A percentile compares a stretch with the other conserved stretches of the same genome.
Conservation (phyloP, 2,113 vertebrate genomes). For the Puma concolor region DNA sequence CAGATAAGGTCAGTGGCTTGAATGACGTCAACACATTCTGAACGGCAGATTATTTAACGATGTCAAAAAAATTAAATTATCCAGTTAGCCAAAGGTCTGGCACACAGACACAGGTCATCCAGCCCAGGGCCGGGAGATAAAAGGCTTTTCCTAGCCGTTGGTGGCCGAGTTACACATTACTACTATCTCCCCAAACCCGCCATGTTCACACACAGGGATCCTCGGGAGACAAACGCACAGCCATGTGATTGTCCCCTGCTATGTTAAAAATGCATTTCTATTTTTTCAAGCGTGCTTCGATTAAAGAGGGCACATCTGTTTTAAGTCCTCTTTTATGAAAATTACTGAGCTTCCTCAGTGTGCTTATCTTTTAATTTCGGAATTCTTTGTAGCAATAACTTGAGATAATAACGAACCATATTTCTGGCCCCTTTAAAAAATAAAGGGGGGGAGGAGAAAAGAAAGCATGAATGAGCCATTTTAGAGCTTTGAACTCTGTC, state of each 20-base stretch:
- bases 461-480: not conserved
- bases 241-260: constrained; percentile 79
- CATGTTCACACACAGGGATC: not conserved
- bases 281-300: constrained; percentile 83
- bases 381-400: constrained; percentile 88
- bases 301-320: constrained; percentile 88
- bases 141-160: constrained; percentile 59
- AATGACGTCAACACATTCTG: not conserved
- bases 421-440: constrained; percentile 85
- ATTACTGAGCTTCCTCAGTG: constrained; percentile 83
- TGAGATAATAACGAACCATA: constrained; percentile 87
- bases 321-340: constrained; percentile 88
- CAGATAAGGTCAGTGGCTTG: not conserved
- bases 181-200: not conserved
- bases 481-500: constrained; percentile 85
- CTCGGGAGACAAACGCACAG: constrained; percentile 74
- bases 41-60: not conserved
- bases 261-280: constrained; percentile 83
- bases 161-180: constrained; percentile 4
- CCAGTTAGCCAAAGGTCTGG: constrained; percentile 28
- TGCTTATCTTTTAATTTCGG: constrained; percentile 89
- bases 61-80: not conserved
- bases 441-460: constrained; percentile 24
- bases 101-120: not conserved
- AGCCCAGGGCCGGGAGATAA: constrained; percentile 52